These are phyloP conservation scores for Xiphydria camelus DNA, from an alignment of 2,888 invertebrate genomes.

Conservation along the genomic window DNA sequence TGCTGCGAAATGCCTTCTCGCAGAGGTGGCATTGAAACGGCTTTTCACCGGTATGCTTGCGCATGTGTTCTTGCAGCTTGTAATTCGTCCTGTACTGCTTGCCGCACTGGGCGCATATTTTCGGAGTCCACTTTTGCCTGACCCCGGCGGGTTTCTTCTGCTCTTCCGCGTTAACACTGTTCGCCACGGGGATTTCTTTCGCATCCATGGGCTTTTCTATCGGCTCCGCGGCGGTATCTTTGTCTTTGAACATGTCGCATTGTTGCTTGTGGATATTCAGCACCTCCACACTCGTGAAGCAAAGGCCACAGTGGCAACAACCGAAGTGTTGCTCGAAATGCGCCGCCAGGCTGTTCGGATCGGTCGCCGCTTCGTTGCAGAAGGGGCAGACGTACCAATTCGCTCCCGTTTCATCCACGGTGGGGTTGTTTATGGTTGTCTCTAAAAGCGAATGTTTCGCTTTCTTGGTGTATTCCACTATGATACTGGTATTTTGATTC, in stretches of 20 bases:
- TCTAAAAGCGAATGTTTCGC: conserved; percentile 45
- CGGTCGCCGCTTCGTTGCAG: conserved; percentile 50
- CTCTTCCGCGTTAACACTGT: conserved; percentile 19
- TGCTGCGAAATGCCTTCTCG: conserved; percentile 65
- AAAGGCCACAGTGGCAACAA: conserved; percentile 55
- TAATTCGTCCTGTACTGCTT: conserved; percentile 66
- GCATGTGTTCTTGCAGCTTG: conserved; percentile 64
- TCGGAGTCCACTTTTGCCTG: conserved; percentile 56
- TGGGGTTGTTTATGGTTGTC: conserved; percentile 45
- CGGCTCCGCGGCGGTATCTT: conserved; percentile 20
- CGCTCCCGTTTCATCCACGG: conserved; percentile 46
- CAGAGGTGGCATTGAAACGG: conserved; percentile 64
- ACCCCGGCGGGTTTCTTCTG: conserved; percentile 45
- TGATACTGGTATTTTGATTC: conserved; percentile 45
- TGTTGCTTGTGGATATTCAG: conserved; percentile 49
- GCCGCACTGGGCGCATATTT: conserved; percentile 63
- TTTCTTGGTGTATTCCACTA: conserved; percentile 48
- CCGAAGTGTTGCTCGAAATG: conserved; percentile 53
- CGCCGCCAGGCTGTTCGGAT: conserved; percentile 39
- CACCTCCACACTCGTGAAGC: conserved; percentile 59
- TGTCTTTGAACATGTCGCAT: conserved; percentile 34
- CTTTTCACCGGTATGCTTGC: conserved; percentile 66
- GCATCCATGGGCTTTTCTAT: conserved; percentile 15
- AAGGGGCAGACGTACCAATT: conserved; percentile 55
- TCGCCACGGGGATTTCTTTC: conserved; percentile 12